These are phyloP conservation scores for Orchesellides sinensis DNA, from an alignment of 2,888 invertebrate genomes.

Conservation along the genomic window DNA sequence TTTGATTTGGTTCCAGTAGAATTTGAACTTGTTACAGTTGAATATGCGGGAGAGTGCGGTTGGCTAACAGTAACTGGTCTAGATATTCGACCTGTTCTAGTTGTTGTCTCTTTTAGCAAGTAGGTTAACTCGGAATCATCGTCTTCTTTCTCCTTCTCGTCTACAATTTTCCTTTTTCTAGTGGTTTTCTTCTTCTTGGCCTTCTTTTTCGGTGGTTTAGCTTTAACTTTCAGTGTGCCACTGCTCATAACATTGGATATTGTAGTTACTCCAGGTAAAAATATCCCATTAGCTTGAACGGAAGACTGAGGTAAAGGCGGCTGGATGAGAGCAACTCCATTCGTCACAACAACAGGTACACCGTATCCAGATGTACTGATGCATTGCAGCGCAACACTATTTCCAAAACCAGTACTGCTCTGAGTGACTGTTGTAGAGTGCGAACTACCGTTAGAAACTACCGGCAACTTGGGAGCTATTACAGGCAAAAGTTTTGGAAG, in stretches of 20 bases:
- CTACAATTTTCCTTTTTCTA: slow-evolving; percentile 1
- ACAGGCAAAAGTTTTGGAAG: slow-evolving; percentile 18
- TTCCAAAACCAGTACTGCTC: neutral
- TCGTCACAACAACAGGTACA: slow-evolving; percentile 44
- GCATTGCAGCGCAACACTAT: slow-evolving; percentile 29
- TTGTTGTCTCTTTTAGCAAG: slow-evolving; percentile 68
- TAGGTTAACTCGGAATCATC: slow-evolving; percentile 64
- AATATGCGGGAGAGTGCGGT: slow-evolving; percentile 26
- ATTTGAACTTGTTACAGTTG: slow-evolving; percentile 7
- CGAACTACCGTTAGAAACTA: too few species aligned
- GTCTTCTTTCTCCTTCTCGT: slow-evolving; percentile 58
- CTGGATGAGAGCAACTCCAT: slow-evolving; percentile 46
- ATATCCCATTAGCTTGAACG: slow-evolving; percentile 42
- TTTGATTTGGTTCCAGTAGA: neutral
- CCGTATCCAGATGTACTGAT: slow-evolving; percentile 11
- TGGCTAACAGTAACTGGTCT: slow-evolving; percentile 47
- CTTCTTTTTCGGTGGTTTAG: slow-evolving; percentile 21
- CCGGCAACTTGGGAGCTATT: slow-evolving; percentile 13
- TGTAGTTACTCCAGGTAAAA: slow-evolving; percentile 36
- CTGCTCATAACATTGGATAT: slow-evolving; percentile 32
- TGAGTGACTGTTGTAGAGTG: neutral
- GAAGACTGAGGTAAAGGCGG: slow-evolving; percentile 44
- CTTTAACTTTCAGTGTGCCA: slow-evolving; percentile 11
- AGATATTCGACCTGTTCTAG: slow-evolving; percentile 68
- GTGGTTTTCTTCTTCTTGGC: slow-evolving; percentile 33